Evolutionary conservation across 37 sponge, comb jelly and placozoan species (phyloP).

Genomic region (Chondrosia reniformis): DNA sequence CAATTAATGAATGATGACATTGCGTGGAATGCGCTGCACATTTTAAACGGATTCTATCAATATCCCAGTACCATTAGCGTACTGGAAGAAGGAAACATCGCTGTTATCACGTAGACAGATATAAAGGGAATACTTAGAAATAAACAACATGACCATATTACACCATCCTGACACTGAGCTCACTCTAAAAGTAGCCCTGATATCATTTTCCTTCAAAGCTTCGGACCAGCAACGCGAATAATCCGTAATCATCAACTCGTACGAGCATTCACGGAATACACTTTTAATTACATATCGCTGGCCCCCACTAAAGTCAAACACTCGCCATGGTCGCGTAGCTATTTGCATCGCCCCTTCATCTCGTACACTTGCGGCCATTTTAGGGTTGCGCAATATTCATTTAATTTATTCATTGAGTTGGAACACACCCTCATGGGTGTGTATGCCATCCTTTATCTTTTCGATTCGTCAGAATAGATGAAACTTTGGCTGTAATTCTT

Average conservation of each 20-base stretch:
- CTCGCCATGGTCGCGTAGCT: slow-evolving; percentile 49
- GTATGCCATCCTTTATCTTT: too few species aligned
- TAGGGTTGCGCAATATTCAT: not conserved
- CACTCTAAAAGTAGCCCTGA: slow-evolving; percentile 30
- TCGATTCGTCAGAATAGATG: too few species aligned
- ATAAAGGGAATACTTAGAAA: too few species aligned
- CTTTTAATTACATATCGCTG: slow-evolving; percentile 38
- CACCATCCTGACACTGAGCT: too few species aligned
- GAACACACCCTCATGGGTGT: too few species aligned
- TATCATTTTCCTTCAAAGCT: slow-evolving; percentile 11
- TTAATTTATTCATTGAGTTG: not conserved
- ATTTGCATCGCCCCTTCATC: not conserved
- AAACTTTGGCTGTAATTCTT: too few species aligned
- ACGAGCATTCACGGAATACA: slow-evolving; percentile 31
- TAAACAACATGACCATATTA: too few species aligned
- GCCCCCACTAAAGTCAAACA: slow-evolving; percentile 16
- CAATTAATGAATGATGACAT: too few species aligned
- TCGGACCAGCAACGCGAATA: slow-evolving; percentile 37
- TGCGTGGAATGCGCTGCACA: too few species aligned
- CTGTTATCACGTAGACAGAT: not conserved
- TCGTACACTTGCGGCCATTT: slow-evolving; percentile 35
- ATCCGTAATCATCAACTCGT: slow-evolving; percentile 51
- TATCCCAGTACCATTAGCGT: not conserved
- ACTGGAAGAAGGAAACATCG: not conserved
- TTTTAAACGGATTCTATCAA: too few species aligned